phyloP scores from a whole-genome alignment of 2,888 invertebrate species.

The Eubasilissa splendida region DNA sequence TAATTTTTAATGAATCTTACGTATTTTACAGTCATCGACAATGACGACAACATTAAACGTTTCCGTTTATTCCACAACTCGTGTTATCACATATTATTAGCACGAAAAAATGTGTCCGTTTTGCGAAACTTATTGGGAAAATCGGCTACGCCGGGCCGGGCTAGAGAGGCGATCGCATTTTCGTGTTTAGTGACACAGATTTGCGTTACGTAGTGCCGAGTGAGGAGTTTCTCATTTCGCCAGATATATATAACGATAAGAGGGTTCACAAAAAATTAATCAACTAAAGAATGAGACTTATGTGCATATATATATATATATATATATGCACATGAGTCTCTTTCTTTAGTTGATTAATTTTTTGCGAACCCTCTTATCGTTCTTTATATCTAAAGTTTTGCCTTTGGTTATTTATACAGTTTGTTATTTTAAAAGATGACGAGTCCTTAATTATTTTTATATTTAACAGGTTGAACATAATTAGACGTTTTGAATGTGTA shows the following conservation, averaged over 20 bases:
- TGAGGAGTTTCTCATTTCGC: conserved; percentile 7
- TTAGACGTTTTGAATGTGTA: no score
- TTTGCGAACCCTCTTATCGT: background rate
- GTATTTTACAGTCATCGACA: no score
- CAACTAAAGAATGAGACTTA: no score
- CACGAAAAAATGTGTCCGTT: conserved; percentile 22
- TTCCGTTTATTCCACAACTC: conserved; percentile 2
- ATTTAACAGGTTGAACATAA: no score
- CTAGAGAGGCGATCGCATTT: conserved; percentile 45
- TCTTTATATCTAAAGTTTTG: no score
- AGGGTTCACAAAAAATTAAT: no score
- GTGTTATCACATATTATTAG: conserved; percentile 8
- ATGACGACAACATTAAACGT: no score
- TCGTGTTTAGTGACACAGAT: conserved; percentile 54
- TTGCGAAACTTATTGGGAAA: conserved; percentile 43
- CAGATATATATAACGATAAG: no score
- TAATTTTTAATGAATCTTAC: no score
- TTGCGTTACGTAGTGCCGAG: conserved; percentile 37
- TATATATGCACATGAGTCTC: conserved; percentile 9
- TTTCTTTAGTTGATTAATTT: conserved; percentile 33
- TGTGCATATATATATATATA: background rate
- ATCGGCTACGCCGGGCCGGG: conserved; percentile 1
- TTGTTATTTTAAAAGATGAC: no score
- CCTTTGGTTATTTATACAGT: no score
- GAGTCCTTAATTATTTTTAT: no score